A percentile compares a stretch with the other conserved stretches of the same genome.
Conservation (phyloP, 2,888 invertebrate genomes). For the Nowickia ferox region DNA sequence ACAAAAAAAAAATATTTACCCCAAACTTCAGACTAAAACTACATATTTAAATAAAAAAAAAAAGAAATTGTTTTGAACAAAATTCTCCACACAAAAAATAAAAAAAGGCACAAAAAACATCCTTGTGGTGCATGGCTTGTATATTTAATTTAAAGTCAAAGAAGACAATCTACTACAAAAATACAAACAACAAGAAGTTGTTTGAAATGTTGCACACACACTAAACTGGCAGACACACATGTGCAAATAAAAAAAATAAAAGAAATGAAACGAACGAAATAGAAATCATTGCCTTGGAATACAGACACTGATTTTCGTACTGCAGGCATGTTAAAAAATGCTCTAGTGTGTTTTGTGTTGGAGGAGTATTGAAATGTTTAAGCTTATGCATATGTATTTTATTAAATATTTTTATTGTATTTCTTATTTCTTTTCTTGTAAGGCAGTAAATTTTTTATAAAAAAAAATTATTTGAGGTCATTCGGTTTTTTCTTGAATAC, state of each 20-base stretch:
- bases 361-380: conserved; percentile 41
- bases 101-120: too few relatives aligned
- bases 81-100: background rate
- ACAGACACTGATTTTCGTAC: conserved; percentile 8
- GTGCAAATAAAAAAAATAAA: background rate
- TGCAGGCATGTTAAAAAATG: conserved; percentile 10
- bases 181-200: conserved; percentile 58
- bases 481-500: background rate
- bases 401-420: conserved; percentile 30
- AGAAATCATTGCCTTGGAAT: conserved; percentile 12
- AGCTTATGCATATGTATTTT: conserved; percentile 3
- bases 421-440: background rate
- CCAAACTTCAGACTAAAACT: conserved; percentile 39
- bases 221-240: conserved; percentile 8
- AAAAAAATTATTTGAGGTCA: conserved; percentile 47
- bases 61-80: conserved; percentile 49
- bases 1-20: conserved; percentile 44
- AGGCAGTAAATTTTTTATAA: background rate
- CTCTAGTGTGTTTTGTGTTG: conserved; percentile 5
- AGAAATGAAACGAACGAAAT: conserved; percentile 10
- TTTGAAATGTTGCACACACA: conserved; percentile 70
- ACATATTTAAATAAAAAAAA: conserved; percentile 43
- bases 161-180: conserved; percentile 10
- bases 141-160: conserved; percentile 41
- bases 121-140: conserved; percentile 48